Conservation (phyloP, 1,140 invertebrate genomes). For the Bactericera cockerelli region DNA sequence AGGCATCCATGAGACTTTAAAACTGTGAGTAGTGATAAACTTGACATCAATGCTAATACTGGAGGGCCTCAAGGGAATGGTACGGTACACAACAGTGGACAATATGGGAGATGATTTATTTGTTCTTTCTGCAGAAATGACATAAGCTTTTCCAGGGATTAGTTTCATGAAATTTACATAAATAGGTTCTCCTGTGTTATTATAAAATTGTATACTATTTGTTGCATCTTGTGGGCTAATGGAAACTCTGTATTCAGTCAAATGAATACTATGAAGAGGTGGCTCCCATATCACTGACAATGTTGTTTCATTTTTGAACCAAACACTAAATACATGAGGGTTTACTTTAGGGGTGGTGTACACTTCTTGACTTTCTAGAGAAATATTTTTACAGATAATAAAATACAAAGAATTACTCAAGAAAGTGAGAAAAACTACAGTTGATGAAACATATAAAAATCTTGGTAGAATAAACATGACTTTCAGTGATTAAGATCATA, state of each 20-base stretch:
- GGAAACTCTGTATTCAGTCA: neutral
- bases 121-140: neutral
- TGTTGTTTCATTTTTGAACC: constrained; percentile 2
- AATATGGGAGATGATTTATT: neutral
- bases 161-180: neutral
- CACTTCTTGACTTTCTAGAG: no score
- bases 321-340: neutral
- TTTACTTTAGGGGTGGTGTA: no score
- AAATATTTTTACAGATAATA: no score
- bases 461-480: no score
- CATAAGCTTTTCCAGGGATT: neutral
- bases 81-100: neutral
- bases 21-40: neutral
- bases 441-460: no score
- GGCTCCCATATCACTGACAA: neutral
- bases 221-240: neutral
- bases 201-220: neutral
- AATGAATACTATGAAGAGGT: neutral
- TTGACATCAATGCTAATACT: neutral
- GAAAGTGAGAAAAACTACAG: no score
- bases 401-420: no score
- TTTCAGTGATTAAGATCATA: no score
- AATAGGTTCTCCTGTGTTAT: neutral
- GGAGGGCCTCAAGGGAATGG: neutral
- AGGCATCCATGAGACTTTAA: neutral